phyloP scores from a whole-genome alignment of 2,113 vertebrate species.

The Oncorhynchus nerka region DNA sequence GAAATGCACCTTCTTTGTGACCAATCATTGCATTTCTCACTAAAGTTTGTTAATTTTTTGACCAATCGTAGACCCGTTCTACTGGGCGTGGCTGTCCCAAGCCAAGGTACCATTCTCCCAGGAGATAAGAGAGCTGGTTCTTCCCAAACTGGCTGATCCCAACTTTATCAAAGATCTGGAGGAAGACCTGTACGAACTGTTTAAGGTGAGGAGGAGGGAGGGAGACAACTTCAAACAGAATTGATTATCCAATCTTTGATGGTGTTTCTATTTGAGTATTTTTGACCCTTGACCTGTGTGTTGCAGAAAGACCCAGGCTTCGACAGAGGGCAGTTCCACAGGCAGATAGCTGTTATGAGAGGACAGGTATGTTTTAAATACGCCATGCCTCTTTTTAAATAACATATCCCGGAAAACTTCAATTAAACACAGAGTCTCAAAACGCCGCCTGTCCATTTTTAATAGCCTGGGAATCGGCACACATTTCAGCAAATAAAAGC shows the following conservation, averaged over 20 bases:
- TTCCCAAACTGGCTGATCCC: conserved; percentile 93
- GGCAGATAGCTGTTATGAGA: conserved; percentile 96
- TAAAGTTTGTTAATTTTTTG: background rate
- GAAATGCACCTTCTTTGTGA: background rate
- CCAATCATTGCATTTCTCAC: background rate
- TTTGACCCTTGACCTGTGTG: conserved; percentile 15
- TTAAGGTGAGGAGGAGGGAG: conserved; percentile 79
- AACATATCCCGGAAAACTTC: too few relatives aligned
- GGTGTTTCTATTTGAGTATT: background rate
- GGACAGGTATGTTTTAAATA: conserved; percentile 83
- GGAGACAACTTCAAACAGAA: background rate
- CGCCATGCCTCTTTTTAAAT: too few relatives aligned
- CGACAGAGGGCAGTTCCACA: conserved; percentile 95
- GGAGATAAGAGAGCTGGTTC: conserved; percentile 92
- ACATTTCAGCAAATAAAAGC: too few relatives aligned
- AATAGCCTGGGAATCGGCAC: too few relatives aligned
- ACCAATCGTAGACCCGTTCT: conserved; percentile 86
- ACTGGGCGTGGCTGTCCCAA: conserved; percentile 97
- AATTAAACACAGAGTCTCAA: too few relatives aligned
- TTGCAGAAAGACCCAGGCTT: conserved; percentile 94
- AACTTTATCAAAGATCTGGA: conserved; percentile 97
- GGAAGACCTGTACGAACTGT: conserved; percentile 96
- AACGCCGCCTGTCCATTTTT: too few relatives aligned
- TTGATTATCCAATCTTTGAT: background rate
- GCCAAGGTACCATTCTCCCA: conserved; percentile 94